Conservation (phyloP, 2,888 invertebrate genomes). For the Cantharis flavilabris region DNA sequence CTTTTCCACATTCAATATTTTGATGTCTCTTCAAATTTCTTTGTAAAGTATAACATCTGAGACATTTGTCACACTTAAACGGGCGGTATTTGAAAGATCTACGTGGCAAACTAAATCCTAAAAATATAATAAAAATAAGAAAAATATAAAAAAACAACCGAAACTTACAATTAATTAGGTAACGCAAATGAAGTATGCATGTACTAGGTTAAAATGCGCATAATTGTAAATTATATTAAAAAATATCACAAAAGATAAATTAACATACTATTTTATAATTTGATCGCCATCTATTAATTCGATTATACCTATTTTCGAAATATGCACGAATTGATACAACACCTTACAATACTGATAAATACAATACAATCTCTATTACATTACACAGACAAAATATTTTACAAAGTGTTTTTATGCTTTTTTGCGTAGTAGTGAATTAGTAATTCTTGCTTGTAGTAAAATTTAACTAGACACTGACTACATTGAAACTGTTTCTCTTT, state of each 20-base stretch:
- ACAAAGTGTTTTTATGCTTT: background rate
- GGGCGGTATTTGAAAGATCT: constrained; percentile 8
- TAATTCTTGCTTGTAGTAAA: background rate
- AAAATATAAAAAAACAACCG: background rate
- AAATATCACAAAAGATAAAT: background rate
- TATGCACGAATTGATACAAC: background rate
- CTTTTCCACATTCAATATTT: constrained; percentile 48
- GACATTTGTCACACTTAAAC: constrained; percentile 11
- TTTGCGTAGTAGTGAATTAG: background rate
- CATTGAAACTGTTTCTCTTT: constrained; percentile 3
- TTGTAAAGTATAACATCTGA: constrained; percentile 33
- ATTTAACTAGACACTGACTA: constrained; percentile 2
- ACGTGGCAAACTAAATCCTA: background rate
- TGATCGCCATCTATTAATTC: background rate
- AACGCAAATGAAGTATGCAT: background rate
- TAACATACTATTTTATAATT: background rate
- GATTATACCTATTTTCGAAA: background rate
- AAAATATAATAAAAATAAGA: constrained; percentile 1
- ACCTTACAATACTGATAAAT: background rate
- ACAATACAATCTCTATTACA: background rate
- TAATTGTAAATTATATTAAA: background rate
- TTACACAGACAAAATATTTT: background rate
- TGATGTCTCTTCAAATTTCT: constrained; percentile 50
- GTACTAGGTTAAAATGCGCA: background rate
- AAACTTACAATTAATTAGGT: background rate